Conservation (phyloP, 2,888 invertebrate species). For the Tenodera sinensis region DNA sequence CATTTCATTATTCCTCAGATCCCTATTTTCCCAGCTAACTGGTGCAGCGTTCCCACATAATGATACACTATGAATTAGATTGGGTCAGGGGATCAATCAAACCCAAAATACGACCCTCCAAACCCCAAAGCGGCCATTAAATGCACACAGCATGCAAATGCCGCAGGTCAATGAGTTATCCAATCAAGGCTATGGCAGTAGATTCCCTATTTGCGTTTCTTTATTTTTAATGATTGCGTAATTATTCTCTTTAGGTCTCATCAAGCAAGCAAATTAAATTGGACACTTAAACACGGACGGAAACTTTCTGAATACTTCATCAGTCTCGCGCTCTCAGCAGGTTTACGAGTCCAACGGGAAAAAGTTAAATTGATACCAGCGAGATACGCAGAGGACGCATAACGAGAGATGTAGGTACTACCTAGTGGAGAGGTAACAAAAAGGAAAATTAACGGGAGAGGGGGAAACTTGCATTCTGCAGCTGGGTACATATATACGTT, state of each 20-base stretch:
- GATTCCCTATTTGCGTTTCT: background rate
- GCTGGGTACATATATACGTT: no score
- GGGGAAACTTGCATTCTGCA: no score
- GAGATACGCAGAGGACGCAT: background rate
- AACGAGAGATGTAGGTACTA: background rate
- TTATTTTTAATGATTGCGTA: background rate
- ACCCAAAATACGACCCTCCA: background rate
- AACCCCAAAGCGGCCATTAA: background rate
- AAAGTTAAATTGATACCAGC: background rate
- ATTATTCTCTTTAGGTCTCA: background rate
- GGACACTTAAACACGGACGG: background rate
- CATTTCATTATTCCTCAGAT: background rate
- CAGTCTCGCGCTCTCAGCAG: background rate
- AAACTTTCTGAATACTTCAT: background rate
- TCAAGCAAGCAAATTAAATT: background rate
- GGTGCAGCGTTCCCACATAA: background rate
- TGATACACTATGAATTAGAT: background rate
- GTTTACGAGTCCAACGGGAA: background rate
- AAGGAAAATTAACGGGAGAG: no score
- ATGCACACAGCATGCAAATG: background rate
- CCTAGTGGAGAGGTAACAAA: background rate
- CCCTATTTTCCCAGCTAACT: background rate
- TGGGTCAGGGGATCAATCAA: background rate
- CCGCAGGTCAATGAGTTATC: background rate
- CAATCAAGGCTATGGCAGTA: background rate